A percentile compares a stretch with the other conserved stretches of the same genome.
Conservation (phyloP, 2,113 vertebrate genomes). For the Cryptotis parvus region DNA sequence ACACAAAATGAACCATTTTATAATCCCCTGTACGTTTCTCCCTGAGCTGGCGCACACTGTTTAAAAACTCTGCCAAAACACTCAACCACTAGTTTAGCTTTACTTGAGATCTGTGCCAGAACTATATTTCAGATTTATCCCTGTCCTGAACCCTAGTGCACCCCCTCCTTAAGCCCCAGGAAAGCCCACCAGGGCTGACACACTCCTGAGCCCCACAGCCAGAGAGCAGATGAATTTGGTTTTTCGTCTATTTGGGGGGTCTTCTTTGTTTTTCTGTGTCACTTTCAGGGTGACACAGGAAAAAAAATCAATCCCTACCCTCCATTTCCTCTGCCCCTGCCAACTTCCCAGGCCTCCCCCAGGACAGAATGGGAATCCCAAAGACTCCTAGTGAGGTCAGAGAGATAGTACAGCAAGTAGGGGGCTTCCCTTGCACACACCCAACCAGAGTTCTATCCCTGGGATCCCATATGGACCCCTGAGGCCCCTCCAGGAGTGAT, state of each 20-base stretch:
- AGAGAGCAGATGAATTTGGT: conserved; percentile 55
- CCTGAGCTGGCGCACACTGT: conserved; percentile 15
- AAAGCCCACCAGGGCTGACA: conserved; percentile 22
- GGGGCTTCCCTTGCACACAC: too few relatives aligned
- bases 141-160: background rate
- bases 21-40: conserved; percentile 25
- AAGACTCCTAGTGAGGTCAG: background rate
- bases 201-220: background rate
- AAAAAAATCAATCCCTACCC: background rate
- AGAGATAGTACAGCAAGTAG: too few relatives aligned
- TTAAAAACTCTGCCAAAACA: conserved; percentile 36
- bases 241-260: conserved; percentile 59
- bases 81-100: background rate
- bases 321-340: background rate
- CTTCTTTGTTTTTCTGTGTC: conserved; percentile 51
- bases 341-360: background rate
- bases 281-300: conserved; percentile 1
- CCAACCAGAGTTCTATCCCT: too few relatives aligned
- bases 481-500: too few relatives aligned
- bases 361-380: background rate
- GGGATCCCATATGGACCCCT: too few relatives aligned
- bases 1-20: conserved; percentile 57
- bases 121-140: background rate
- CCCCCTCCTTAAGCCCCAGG: too few relatives aligned
- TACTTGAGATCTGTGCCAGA: background rate